phyloP scores from a whole-genome alignment of 2,888 invertebrate species.

The Barypeithes pellucidus region DNA sequence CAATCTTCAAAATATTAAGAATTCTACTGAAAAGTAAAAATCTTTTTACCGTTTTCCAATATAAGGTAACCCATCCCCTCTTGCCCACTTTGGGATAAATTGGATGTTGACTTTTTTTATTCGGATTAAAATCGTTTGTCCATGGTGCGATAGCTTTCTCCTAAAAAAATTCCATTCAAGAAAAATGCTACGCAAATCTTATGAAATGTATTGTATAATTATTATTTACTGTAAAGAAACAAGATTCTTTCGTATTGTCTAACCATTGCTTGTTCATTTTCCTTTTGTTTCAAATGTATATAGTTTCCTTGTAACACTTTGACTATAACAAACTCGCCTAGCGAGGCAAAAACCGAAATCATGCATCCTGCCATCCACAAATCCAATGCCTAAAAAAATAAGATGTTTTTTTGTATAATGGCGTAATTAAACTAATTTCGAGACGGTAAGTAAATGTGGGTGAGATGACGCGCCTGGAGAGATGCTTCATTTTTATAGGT shows the following conservation, averaged over 20 bases:
- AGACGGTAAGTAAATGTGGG: too few species aligned
- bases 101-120: constrained; percentile 23
- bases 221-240: too few species aligned
- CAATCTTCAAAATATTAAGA: too few species aligned
- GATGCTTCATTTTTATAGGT: too few species aligned
- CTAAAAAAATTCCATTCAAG: too few species aligned
- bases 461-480: too few species aligned
- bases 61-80: constrained; percentile 56
- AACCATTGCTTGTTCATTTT: constrained; percentile 71
- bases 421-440: not conserved
- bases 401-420: not conserved
- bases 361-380: constrained; percentile 93
- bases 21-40: too few species aligned
- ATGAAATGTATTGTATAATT: too few species aligned
- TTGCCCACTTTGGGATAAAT: constrained; percentile 39
- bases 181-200: too few species aligned
- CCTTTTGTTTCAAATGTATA: constrained; percentile 76
- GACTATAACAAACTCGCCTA: constrained; percentile 88
- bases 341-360: constrained; percentile 88
- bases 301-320: constrained; percentile 86
- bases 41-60: constrained; percentile 66
- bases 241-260: too few species aligned
- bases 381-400: constrained; percentile 77
- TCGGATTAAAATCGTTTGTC: constrained; percentile 59
- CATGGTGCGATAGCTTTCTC: constrained; percentile 63